Evolutionary conservation across 2,113 vertebrate genomes (phyloP).

Genomic region (Pongo pygmaeus): DNA sequence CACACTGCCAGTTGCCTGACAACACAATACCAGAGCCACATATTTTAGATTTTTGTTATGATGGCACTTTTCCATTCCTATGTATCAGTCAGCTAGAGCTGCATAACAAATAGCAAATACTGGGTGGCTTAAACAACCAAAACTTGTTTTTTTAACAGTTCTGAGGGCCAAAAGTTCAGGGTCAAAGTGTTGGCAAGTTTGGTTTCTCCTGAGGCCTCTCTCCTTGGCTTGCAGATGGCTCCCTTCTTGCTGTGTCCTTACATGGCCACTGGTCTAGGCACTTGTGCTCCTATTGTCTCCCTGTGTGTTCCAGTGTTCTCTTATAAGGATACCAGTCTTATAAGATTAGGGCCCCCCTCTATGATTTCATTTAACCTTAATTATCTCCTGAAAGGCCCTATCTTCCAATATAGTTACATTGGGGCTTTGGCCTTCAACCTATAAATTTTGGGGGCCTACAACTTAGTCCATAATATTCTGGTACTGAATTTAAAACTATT

Average conservation of each 20-base stretch:
- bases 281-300: background rate
- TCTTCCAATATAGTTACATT: background rate
- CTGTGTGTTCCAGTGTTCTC: background rate
- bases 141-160: background rate
- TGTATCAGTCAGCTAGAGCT: background rate
- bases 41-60: background rate
- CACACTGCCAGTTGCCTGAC: background rate
- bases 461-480: background rate
- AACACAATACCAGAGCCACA: background rate
- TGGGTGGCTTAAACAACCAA: background rate
- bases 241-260: background rate
- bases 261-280: background rate
- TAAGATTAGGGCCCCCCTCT: background rate
- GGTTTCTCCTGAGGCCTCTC: background rate
- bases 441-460: background rate
- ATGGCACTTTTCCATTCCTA: background rate
- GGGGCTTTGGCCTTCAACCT: background rate
- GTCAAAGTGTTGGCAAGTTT: background rate
- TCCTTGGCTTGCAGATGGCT: background rate
- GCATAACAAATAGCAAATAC: background rate
- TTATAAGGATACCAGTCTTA: background rate
- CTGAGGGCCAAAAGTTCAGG: background rate
- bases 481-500: background rate
- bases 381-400: background rate
- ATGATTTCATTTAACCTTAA: background rate